Evolutionary conservation across 2,113 vertebrate genomes (phyloP).

Genomic region (Grammomys surdaster): DNA sequence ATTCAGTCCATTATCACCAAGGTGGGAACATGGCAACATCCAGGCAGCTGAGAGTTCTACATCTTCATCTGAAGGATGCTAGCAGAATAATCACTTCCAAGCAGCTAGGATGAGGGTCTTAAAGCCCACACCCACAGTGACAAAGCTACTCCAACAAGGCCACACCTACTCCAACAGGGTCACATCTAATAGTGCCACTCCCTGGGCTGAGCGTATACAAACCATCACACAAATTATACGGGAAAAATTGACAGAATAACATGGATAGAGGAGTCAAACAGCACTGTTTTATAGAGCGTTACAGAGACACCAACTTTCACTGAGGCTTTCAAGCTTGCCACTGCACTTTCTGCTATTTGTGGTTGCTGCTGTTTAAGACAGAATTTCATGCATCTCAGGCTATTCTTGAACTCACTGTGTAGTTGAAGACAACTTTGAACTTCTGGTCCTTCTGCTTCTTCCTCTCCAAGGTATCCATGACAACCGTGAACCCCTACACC

Average conservation of each 20-base stretch:
- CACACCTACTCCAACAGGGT: too few relatives aligned
- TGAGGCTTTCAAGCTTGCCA: background rate
- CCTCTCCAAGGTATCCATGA: background rate
- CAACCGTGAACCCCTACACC: background rate
- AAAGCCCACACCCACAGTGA: too few relatives aligned
- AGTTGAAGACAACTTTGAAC: background rate
- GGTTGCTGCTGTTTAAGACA: background rate
- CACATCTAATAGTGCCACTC: too few relatives aligned
- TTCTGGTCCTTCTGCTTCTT: background rate
- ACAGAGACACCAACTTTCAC: background rate
- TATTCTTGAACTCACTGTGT: background rate
- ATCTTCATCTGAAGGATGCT: too few relatives aligned
- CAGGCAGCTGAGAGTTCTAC: too few relatives aligned
- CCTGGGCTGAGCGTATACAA: too few relatives aligned
- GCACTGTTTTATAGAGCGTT: background rate
- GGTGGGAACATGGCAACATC: too few relatives aligned
- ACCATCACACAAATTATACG: background rate
- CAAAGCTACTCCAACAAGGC: too few relatives aligned
- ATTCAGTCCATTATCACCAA: too few relatives aligned
- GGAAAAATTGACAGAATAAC: background rate
- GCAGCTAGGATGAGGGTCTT: too few relatives aligned
- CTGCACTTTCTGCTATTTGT: background rate
- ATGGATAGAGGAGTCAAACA: background rate
- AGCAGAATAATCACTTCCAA: too few relatives aligned
- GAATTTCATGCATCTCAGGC: background rate